A percentile compares a stretch with the other conserved stretches of the same genome.
Conservation (phyloP, 2,888 invertebrate species). For the Formica aserva region DNA sequence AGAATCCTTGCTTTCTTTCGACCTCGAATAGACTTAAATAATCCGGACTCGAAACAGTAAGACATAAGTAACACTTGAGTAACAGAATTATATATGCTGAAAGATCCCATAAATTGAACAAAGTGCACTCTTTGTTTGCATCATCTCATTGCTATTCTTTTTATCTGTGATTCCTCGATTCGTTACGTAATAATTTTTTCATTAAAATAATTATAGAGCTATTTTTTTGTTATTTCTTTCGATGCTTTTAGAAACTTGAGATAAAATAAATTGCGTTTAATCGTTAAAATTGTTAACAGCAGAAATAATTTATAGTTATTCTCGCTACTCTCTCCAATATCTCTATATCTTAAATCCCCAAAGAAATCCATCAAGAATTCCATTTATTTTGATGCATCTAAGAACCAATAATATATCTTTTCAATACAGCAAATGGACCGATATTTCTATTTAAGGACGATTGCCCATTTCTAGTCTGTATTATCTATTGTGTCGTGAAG, state of each 20-base stretch:
- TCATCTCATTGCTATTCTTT: background rate
- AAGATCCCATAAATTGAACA: background rate
- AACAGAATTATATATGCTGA: background rate
- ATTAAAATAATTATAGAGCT: background rate
- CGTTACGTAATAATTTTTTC: background rate
- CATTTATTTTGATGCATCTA: background rate
- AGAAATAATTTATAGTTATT: background rate
- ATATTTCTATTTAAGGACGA: background rate
- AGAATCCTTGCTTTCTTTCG: slow-evolving; percentile 14
- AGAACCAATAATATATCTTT: background rate
- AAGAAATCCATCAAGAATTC: background rate
- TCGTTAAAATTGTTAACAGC: background rate
- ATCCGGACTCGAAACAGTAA: slow-evolving; percentile 18
- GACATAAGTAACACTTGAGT: slow-evolving; percentile 25
- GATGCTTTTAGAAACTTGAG: background rate
- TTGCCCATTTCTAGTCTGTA: background rate
- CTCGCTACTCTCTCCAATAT: background rate
- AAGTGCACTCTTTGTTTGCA: background rate
- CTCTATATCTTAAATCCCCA: background rate
- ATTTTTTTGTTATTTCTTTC: background rate
- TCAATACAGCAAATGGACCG: background rate
- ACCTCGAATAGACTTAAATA: slow-evolving; percentile 28
- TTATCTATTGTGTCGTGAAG: background rate
- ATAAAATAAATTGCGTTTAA: background rate
- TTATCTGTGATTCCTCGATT: background rate